Percentiles rank a stretch among this genome's conserved stretches.
Evolutionary conservation across 2,113 vertebrate species (phyloP).

Genomic region (Toxotes chatareus): DNA sequence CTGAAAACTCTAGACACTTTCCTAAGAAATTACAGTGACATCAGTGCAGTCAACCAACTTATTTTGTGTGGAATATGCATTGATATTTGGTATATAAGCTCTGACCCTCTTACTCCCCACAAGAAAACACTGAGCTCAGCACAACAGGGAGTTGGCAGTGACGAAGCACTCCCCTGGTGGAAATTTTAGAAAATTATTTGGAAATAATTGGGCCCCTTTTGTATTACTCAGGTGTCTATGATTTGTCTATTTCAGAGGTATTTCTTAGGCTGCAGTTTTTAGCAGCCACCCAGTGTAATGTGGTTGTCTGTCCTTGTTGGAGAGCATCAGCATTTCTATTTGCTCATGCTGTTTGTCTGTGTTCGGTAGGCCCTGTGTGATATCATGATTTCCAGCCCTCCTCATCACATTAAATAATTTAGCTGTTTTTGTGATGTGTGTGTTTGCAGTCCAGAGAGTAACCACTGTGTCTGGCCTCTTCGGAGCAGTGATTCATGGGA

Average conservation of each 20-base stretch:
- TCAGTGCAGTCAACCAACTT: neutral
- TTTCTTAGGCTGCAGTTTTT: neutral
- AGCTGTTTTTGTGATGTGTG: conserved; percentile 26
- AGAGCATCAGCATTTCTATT: conserved; percentile 28
- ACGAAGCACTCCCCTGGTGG: neutral
- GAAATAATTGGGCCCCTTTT: neutral
- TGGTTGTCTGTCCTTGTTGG: conserved; percentile 22
- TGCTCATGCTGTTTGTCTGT: conserved; percentile 16
- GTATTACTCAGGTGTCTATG: neutral
- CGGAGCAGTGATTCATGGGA: conserved; percentile 5
- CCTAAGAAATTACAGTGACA: neutral
- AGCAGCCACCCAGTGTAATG: conserved; percentile 12
- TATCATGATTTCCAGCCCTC: conserved; percentile 15
- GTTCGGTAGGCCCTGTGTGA: neutral
- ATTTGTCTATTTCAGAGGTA: neutral
- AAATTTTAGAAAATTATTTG: neutral
- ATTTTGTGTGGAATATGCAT: neutral
- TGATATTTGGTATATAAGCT: neutral
- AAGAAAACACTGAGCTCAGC: neutral
- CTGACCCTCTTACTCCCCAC: neutral
- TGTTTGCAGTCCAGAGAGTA: conserved; percentile 6
- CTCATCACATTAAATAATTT: conserved; percentile 39
- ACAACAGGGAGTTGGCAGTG: neutral
- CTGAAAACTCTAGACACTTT: too few species aligned
- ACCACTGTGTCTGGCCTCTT: conserved; percentile 12